These are phyloP conservation scores for Marmota flaviventris DNA, from an alignment of 2,113 vertebrate species.

Conservation along the genomic window DNA sequence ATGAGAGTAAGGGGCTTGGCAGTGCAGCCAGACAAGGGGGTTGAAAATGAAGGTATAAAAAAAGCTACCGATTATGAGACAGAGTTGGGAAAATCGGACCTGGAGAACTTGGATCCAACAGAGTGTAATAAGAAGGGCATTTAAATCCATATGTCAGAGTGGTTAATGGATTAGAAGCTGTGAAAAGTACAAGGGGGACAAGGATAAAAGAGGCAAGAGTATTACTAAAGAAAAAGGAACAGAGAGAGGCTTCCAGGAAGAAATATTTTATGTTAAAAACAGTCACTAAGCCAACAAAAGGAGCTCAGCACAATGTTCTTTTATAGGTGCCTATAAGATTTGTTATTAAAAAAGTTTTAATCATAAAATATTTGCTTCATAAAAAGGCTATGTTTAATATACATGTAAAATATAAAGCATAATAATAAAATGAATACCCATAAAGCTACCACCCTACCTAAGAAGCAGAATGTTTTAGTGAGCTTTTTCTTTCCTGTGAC, in stretches of 20 bases:
- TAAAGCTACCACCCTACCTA: neutral
- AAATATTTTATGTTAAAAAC: constrained; percentile 76
- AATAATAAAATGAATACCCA: constrained; percentile 49
- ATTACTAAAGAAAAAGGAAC: constrained; percentile 61
- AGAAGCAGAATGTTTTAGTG: neutral
- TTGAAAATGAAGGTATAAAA: neutral
- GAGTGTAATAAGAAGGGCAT: constrained; percentile 78
- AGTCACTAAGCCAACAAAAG: constrained; percentile 46
- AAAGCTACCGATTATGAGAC: constrained; percentile 55
- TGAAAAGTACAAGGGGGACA: constrained; percentile 74
- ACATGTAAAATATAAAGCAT: constrained; percentile 50
- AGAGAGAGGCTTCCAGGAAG: constrained; percentile 66
- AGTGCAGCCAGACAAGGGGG: neutral
- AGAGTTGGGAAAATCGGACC: constrained; percentile 51
- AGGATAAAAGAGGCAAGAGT: constrained; percentile 69
- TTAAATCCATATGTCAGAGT: constrained; percentile 80
- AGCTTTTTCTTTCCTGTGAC: too few relatives aligned
- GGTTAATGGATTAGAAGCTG: constrained; percentile 82
- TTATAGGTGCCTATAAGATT: constrained; percentile 44
- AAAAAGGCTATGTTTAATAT: constrained; percentile 61
- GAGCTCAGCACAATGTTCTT: constrained; percentile 40
- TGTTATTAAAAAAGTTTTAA: constrained; percentile 68
- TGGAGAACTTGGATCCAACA: constrained; percentile 62
- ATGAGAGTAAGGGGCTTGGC: neutral
- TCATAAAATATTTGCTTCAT: constrained; percentile 68